A percentile compares a stretch with the other conserved stretches of the same genome.
Evolutionary conservation across 2,113 vertebrate genomes (phyloP).

Genomic region (Myotis brandtii): DNA sequence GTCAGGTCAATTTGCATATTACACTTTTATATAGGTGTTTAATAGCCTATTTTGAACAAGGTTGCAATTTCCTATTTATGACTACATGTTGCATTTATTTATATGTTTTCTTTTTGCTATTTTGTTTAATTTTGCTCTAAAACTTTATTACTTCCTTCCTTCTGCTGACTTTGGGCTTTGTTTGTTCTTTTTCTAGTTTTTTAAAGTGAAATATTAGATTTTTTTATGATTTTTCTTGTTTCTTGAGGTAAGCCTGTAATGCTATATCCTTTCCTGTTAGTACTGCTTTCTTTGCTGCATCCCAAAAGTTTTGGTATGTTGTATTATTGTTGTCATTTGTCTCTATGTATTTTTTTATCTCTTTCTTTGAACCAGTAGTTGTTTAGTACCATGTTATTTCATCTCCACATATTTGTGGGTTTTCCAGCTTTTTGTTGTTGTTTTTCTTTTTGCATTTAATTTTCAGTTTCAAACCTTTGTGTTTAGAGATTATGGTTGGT

Average conservation of each 20-base stretch:
- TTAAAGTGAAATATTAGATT: not conserved
- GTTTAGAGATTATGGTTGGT: not conserved
- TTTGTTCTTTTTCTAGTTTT: not conserved
- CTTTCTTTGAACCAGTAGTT: not conserved
- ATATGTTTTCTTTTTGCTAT: not conserved
- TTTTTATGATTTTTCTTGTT: not conserved
- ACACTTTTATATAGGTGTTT: not conserved
- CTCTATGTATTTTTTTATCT: not conserved
- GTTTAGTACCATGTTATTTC: not conserved
- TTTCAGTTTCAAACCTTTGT: not conserved
- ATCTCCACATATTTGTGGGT: not conserved
- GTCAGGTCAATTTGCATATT: not conserved
- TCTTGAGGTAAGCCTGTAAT: not conserved
- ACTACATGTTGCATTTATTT: not conserved
- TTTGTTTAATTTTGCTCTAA: not conserved
- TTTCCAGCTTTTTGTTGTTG: not conserved
- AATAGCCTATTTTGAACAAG: not conserved
- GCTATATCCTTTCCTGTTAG: not conserved
- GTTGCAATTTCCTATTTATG: not conserved
- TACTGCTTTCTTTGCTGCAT: not conserved
- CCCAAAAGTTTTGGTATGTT: not conserved
- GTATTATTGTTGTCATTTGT: not conserved
- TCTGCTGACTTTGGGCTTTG: not conserved
- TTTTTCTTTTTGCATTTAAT: not conserved
- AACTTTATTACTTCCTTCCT: not conserved